Evolutionary conservation across 23 tunicate species (phyloP), one percentile per base, ranked within the genome.

Genomic region (Phallusia fumigata): DNA sequence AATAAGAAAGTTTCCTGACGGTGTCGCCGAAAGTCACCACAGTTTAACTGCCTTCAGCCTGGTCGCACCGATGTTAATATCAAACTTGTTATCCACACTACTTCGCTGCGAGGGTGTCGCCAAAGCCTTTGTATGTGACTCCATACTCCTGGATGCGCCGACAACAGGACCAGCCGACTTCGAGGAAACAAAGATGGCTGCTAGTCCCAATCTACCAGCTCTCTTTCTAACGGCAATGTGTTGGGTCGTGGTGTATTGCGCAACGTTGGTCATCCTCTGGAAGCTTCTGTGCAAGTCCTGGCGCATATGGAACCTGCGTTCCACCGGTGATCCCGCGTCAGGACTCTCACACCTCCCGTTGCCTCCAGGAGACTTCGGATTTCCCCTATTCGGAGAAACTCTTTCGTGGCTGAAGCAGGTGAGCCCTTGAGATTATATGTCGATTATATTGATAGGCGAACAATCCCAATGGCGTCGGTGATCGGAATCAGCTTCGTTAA

Each of bases 341-440:
- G 45, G 44, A 0, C 45, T 84, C 12, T 84, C 88, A 2, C 90
- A 88, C 53, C 86, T 93, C 24, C 98, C 98, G 2, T 72, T 93
- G 22, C 98, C 98, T 49, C 98, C 98, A 19, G 98, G 98, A 50
- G 82, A 76, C 47, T 88, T 79, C 30, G 98, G 98, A 32, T 77
- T 88, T 24, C 98, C 98, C 19, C 28, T 93, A 28, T 58, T 93
- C 24, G 98, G 98, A 53, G 98, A 93, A 81, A 88, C 98, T 34
- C 73, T 93, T 36, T 44, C 65, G 2, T 93, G 98, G 98, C 53
- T 90, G 32, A 34, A 64, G 0, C 93, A 88, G 93, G 98, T 93
- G 33, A 79, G 86, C 33, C 21, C 19, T 76, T 47, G 24, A 58
- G 28, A 24, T 58, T 58, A 6, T n/a, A 6, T 58, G 69, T 5